Evolutionary conservation across 1,140 invertebrate genomes (phyloP).

Genomic region (Saccostrea cuccullata): DNA sequence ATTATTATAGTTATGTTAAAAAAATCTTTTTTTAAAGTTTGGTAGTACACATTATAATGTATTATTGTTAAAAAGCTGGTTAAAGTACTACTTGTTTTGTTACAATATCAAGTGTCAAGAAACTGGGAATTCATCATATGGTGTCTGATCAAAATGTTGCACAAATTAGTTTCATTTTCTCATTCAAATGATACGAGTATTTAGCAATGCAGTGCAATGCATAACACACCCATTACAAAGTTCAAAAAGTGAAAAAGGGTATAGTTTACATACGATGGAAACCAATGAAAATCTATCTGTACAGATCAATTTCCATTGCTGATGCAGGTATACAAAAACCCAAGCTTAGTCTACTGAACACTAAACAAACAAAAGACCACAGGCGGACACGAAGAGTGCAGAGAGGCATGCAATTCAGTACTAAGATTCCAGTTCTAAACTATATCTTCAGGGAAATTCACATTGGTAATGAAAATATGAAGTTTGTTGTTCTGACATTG

Average conservation of each 20-base stretch:
- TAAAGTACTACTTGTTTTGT: neutral
- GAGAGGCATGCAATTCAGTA: conserved; percentile 15
- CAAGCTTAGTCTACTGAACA: conserved; percentile 17
- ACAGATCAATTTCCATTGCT: neutral
- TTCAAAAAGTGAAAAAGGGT: neutral
- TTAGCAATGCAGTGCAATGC: conserved; percentile 25
- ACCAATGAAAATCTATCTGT: neutral
- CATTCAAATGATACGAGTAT: neutral
- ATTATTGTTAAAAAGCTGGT: neutral
- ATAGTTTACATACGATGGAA: conserved; percentile 6
- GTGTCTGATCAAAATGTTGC: neutral
- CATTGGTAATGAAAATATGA: neutral
- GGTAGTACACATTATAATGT: too few species aligned
- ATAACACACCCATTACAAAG: conserved; percentile 34
- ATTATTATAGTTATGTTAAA: neutral
- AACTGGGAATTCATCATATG: conserved; percentile 13
- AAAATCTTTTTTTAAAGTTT: too few species aligned
- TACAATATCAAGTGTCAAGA: conserved; percentile 26
- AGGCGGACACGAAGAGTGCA: neutral
- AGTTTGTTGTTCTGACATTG: neutral
- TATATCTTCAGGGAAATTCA: neutral
- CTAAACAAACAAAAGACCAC: conserved; percentile 12
- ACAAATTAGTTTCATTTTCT: neutral
- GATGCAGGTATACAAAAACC: conserved; percentile 25
- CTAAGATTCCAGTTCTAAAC: neutral